phyloP scores from a whole-genome alignment of 2,888 invertebrate species.

The Ischnura elegans region DNA sequence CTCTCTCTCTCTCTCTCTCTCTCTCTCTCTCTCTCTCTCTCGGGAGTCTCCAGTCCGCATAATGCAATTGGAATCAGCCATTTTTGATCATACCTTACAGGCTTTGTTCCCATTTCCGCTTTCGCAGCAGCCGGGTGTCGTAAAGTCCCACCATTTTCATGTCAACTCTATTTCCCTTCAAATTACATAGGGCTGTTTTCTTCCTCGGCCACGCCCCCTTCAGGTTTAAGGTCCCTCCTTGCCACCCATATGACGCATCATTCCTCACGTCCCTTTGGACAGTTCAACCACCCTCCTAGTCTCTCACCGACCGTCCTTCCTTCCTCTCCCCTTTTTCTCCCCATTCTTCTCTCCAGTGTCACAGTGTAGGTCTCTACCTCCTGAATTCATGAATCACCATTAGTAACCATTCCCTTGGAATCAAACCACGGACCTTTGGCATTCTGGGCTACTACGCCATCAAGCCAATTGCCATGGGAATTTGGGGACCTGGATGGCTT shows the following conservation, averaged over 20 bases:
- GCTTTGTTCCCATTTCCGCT: background rate
- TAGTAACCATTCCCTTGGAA: too few relatives aligned
- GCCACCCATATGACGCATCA: background rate
- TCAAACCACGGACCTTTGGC: too few relatives aligned
- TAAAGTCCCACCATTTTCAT: conserved; percentile 17
- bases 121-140: background rate
- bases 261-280: background rate
- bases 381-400: too few relatives aligned
- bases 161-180: background rate
- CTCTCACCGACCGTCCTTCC: background rate
- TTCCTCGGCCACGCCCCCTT: background rate
- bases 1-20: too few relatives aligned
- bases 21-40: too few relatives aligned
- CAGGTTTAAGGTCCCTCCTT: background rate
- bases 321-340: background rate
- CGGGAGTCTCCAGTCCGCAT: background rate
- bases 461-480: too few relatives aligned
- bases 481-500: too few relatives aligned
- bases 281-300: too few relatives aligned
- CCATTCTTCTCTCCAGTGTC: too few relatives aligned
- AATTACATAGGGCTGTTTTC: background rate
- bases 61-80: background rate
- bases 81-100: background rate
- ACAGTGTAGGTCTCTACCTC: too few relatives aligned
- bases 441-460: too few relatives aligned